Evolutionary conservation across 2,113 vertebrate species (phyloP).

Genomic region (Apodemus sylvaticus): DNA sequence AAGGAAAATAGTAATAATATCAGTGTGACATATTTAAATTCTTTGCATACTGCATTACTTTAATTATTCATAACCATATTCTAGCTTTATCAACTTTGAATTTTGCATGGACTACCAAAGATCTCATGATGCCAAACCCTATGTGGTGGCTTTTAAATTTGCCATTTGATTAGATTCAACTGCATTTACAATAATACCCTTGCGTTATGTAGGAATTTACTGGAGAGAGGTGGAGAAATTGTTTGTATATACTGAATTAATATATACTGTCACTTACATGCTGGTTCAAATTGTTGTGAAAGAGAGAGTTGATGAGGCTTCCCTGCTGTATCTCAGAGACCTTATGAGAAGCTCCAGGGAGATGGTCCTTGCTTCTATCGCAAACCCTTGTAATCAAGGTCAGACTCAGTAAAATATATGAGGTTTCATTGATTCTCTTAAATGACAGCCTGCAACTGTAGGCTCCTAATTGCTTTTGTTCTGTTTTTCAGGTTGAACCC

Average conservation of each 20-base stretch:
- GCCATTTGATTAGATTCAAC: neutral
- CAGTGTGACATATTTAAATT: neutral
- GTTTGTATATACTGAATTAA: neutral
- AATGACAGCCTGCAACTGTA: neutral
- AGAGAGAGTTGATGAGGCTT: neutral
- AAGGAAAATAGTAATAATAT: neutral
- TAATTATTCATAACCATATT: neutral
- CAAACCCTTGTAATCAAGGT: neutral
- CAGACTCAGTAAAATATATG: neutral
- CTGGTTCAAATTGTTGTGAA: neutral
- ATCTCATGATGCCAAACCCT: neutral
- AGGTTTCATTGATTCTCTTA: neutral
- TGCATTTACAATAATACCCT: neutral
- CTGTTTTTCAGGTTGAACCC: neutral
- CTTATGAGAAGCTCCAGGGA: neutral
- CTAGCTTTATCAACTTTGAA: neutral
- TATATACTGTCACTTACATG: neutral
- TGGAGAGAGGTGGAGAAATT: neutral
- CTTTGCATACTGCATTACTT: neutral
- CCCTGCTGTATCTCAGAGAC: neutral
- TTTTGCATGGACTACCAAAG: neutral
- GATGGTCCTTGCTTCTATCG: neutral
- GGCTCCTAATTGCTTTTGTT: neutral
- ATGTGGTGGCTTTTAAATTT: neutral
- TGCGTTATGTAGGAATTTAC: neutral